Base-by-base conservation (phyloP, 1,140 invertebrate genomes). In the Colletes latitarsis region DNA sequence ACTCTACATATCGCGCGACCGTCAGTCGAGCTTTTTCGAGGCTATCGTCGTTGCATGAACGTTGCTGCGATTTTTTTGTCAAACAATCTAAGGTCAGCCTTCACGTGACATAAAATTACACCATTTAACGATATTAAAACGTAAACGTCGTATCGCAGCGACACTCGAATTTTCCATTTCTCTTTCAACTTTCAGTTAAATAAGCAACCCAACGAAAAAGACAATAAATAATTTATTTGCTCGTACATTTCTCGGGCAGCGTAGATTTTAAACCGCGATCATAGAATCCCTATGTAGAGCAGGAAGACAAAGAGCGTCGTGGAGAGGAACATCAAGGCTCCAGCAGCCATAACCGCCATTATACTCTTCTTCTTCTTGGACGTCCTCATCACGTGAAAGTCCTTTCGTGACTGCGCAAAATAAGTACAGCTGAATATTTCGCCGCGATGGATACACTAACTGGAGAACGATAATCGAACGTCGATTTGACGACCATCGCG, bases 361-460 rank as follows among this genome's bases (percentile, higher is more conserved):
- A 83, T 19, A 39, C 30, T 80, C n/a, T 67, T 84, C 58, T 62
- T 81, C 52, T 82, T 89, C 41, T 6, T 63, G 1, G 67, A 9
- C 5, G 52, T 41, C 53, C 64, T 81, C 1, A 72, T 52, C 49
- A 84, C 64, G 39, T 76, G 81, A 64, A 88, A 89, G 60, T 89
- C 83, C 19, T 81, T 89, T 0, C 70, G 71, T 0, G 79, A 72
- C 89, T 89, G 67, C 5, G 84, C 30, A 84, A 1, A 66, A 63
- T 15, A 53, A 70, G 30, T 21, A 73, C 30, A 52, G 39, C 41
- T 41, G 14, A 30, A 12, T 41, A 30, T 30, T 30, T 30, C 30
- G 30, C 30, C 30, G 30, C 30, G 30, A 30, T 30, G 30, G 2
- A 30, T 2, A 30, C 30, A 30, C 30, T 30, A 30, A 30, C 30